Evolutionary conservation across 2,797 vertebrate genomes (phyloP), one percentile per base, ranked within the genome.

Genomic region (Liasis olivaceus): DNA sequence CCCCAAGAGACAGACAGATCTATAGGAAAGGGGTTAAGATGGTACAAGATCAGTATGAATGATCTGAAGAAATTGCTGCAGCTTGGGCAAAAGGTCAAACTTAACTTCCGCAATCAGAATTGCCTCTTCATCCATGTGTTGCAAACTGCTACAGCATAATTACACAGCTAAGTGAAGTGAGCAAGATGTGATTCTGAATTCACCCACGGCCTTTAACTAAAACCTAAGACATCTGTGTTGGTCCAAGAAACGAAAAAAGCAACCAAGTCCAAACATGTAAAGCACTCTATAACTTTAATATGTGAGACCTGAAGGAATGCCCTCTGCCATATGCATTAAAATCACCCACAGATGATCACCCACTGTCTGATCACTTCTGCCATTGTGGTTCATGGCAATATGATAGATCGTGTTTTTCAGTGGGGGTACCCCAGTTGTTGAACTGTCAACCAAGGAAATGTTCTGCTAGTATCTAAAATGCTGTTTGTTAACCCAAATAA

Each of bases 41-140:
- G 42, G 69, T 87, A 81, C 59, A 90, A 93, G 59, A 88, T 90
- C 15, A 9, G n/a, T 87, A 90, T 42, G 58, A n/a, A 87, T 17
- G 85, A 87, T 90, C 59, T 63, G 58, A 93, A 93, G 47, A 62
- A 63, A 90, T 77, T 90, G 85, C 28, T 56, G 31, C 47, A 1
- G 31, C 64, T 60, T 8, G 9, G 28, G 15, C 64, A 77, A 77
- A 90, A 62, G 64, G 64, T 93, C 58, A 90, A 22, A 77, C 2
- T 51, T 85, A 36, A 87, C 63, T 22, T 87, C 28, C 59, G 36
- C 88, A n/a, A 60, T 85, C 62, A 63, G 28, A 54, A 77, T 87
- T 81, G 62, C 20, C 56, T 90, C n/a, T 58, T 77, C 12, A 42
- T 59, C n/a, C 59, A 62, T 77, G 22, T 31, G 54, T 62, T 87